These are phyloP conservation scores for Metellina segmentata DNA, from an alignment of 2,888 invertebrate genomes.

Conservation along the genomic window DNA sequence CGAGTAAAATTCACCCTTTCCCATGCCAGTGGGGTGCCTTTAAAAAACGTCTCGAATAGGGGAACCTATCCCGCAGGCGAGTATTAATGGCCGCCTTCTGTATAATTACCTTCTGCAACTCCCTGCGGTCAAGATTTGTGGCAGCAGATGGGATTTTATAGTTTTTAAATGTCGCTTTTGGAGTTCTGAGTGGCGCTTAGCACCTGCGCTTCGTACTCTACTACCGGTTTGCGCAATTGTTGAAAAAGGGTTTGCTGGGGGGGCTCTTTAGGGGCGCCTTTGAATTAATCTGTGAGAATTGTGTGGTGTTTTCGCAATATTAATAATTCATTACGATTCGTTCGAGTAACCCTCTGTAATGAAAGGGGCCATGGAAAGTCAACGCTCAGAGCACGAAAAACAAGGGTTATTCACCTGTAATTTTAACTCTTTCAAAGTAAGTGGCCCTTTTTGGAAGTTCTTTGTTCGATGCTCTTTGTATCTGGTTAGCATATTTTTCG, in stretches of 20 bases:
- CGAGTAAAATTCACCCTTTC: neutral
- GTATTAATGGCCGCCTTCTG: neutral
- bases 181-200: neutral
- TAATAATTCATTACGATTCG: neutral
- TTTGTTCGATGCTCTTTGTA: too few species aligned
- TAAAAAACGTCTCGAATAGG: neutral
- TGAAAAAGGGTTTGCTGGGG: neutral
- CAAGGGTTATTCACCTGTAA: neutral
- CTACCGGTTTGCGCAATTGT: neutral
- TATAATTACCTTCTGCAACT: neutral
- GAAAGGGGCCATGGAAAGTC: neutral
- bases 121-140: neutral
- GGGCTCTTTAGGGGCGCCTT: neutral
- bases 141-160: neutral
- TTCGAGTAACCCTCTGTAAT: neutral
- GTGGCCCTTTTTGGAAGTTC: neutral
- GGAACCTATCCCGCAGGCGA: neutral
- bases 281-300: too few species aligned
- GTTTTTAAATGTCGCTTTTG: neutral
- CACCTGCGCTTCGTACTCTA: neutral
- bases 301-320: neutral
- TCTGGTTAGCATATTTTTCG: too few species aligned
- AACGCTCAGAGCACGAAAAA: neutral
- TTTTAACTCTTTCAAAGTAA: neutral
- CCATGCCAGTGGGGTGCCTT: neutral